These are phyloP conservation scores for Coreius guichenoti DNA, from an alignment of 2,797 vertebrate genomes.

Conservation along the genomic window DNA sequence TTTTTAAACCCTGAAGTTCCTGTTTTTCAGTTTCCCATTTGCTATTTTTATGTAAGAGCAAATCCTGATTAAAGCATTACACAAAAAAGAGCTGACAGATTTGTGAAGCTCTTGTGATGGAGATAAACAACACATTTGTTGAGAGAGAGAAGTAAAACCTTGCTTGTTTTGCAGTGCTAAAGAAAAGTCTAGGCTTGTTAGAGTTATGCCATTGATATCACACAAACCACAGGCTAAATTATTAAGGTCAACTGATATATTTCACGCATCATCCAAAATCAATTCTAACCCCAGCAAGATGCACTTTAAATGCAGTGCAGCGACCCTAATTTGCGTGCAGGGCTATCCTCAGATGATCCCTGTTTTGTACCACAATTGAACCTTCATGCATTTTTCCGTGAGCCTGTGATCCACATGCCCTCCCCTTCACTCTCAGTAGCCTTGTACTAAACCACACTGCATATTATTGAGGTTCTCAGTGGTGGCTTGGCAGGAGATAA, in stretches of 20 bases:
- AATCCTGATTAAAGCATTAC: slow-evolving; percentile 34
- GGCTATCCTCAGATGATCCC: slow-evolving; percentile 20
- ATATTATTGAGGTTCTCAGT: slow-evolving; percentile 25
- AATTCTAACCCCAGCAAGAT: neutral
- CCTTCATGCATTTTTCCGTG: slow-evolving; percentile 18
- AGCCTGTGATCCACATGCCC: slow-evolving; percentile 6
- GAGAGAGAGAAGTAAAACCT: slow-evolving; percentile 7
- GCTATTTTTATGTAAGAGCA: slow-evolving; percentile 31
- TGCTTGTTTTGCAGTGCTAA: neutral
- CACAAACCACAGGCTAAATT: slow-evolving; percentile 60
- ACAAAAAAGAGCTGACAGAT: slow-evolving; percentile 16
- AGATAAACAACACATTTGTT: neutral
- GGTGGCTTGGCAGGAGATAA: slow-evolving; percentile 49
- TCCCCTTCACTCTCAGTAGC: slow-evolving; percentile 19
- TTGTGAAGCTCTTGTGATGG: neutral
- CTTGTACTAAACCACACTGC: slow-evolving; percentile 38
- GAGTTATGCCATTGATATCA: slow-evolving; percentile 38
- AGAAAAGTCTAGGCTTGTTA: slow-evolving; percentile 24
- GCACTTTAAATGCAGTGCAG: slow-evolving; percentile 6
- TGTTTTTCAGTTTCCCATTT: slow-evolving; percentile 24
- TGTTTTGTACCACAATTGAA: neutral
- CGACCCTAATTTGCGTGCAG: neutral
- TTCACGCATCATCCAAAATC: slow-evolving; percentile 42
- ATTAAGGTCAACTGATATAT: slow-evolving; percentile 63
- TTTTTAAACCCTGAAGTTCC: slow-evolving; percentile 35